These are phyloP conservation scores for Alentia gelatinosa DNA, from an alignment of 2,888 invertebrate genomes.

Conservation along the genomic window DNA sequence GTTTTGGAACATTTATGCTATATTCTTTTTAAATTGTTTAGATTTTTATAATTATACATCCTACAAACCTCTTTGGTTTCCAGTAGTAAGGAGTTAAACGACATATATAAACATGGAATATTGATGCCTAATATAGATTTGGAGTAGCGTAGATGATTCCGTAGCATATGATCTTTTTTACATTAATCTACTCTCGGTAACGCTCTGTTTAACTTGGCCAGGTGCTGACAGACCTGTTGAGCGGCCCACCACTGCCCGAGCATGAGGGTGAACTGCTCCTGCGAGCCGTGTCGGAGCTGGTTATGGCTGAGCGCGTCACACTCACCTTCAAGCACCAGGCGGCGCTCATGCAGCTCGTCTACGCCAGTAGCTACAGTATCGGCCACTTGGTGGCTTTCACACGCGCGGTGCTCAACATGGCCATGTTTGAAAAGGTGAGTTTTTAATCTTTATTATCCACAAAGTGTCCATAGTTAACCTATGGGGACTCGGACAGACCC, in stretches of 20 bases:
- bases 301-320: slow-evolving; percentile 64
- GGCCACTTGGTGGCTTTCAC: slow-evolving; percentile 68
- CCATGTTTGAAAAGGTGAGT: slow-evolving; percentile 78
- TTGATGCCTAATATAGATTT: no score
- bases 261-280: slow-evolving; percentile 65
- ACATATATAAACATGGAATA: no score
- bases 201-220: not conserved
- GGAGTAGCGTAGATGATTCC: no score
- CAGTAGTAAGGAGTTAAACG: no score
- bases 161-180: no score
- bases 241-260: not conserved
- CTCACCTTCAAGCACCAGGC: slow-evolving; percentile 22
- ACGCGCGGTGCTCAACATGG: slow-evolving; percentile 76
- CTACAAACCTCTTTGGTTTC: no score
- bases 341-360: slow-evolving; percentile 55
- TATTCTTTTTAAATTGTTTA: no score
- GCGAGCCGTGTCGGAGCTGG: slow-evolving; percentile 64
- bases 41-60: no score
- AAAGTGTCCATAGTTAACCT: not conserved
- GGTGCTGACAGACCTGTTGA: slow-evolving; percentile 39
- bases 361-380: slow-evolving; percentile 64
- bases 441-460: not conserved
- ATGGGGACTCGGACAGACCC: not conserved
- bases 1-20: no score
- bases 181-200: no score